Evolutionary conservation across 1,140 invertebrate genomes (phyloP), one percentile per base, ranked within the genome.

Genomic region (Riptortus pedestris): DNA sequence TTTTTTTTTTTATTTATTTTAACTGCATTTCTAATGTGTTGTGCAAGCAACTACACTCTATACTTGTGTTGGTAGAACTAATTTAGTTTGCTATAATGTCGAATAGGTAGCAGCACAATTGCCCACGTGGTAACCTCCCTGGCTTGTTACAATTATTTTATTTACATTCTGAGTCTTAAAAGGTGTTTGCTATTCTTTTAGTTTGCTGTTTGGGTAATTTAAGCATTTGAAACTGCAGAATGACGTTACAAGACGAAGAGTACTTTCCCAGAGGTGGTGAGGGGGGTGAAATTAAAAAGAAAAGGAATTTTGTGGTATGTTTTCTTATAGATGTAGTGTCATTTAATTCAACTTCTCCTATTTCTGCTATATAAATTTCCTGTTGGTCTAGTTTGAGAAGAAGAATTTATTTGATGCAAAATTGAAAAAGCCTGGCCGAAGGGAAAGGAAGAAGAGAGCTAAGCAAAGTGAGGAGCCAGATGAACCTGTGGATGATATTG

Each of bases 201-300:
- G n/a, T n/a, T n/a, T n/a, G n/a, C n/a, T n/a, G n/a, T n/a, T n/a
- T n/a, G n/a, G n/a, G n/a, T n/a, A n/a, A n/a, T n/a, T n/a, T n/a
- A n/a, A n/a, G n/a, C n/a, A n/a, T n/a, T n/a, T n/a, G n/a, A n/a
- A n/a, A n/a, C n/a, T n/a, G n/a, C n/a, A 47, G 22, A 47, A 47
- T 47, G 45, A 47, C 45, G 16, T 47, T 47, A 9, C 45, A 47
- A 47, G 22, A 12, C 22, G 45, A 47, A 20, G 45, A 47, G 22
- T 57, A 57, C 16, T 57, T 57, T 57, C 52, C 52, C 2, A 5
- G 52, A 26, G 52, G 52, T n/a, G 52, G 52, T 3, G 22, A n/a
- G 18, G 45, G 45, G 22, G 1, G 18, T 22, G 22, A 11, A 47
- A 4, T 47, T 9, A 22, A 4, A n/a, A 47, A 47, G 22, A 47